Base-by-base conservation (phyloP, 2,113 vertebrate species). In the Dermatemys mawii region DNA sequence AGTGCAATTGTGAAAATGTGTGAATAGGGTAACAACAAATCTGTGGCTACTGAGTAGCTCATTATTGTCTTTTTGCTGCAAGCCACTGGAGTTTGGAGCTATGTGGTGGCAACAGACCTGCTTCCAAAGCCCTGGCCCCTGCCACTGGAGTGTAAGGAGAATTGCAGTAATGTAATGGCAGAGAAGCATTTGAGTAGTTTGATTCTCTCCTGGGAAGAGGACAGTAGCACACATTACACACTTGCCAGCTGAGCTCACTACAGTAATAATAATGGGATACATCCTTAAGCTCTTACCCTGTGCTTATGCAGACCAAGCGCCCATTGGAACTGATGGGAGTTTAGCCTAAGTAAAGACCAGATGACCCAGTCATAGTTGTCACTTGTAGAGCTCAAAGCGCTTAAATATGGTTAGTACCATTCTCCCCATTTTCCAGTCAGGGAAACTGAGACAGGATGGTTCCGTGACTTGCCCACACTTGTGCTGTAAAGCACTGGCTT, bases 331-430 rank as follows among this genome's bases (percentile, higher is more conserved):
- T 17, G 3, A 75, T 44, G 3, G 41, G n/a, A 9, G 19, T 38
- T 22, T 22, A 70, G 16, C n/a, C 63, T 22, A 19, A 22, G n/a
- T 70, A 38, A 38, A 44, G 22, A 27, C 41, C 41, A 13, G 41
- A 24, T 76, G 21, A 6, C 41, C 41, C 41, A 70, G 35, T 38
- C 8, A 46, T 46, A 46, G 5, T 46, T 76, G 12, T 26, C 73
- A 14, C 22, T 10, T 82, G 60, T 76, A 81, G 13, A 9, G 12
- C 75, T 76, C 88, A 14, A 6, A 81, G 81, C 11, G n/a, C 88
- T 76, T 17, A 12, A 53, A 8, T 11, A 6, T 3, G 0, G 0
- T 29, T 4, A 8, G 29, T 55, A 70, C 55, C 11, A 5, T 78
- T 49, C 21, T 78, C 46, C 60, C 46, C 46, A 49, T 11, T 3